These are phyloP conservation scores for Temnothorax unifasciatus DNA, from an alignment of 2,888 invertebrate genomes.

Conservation along the genomic window DNA sequence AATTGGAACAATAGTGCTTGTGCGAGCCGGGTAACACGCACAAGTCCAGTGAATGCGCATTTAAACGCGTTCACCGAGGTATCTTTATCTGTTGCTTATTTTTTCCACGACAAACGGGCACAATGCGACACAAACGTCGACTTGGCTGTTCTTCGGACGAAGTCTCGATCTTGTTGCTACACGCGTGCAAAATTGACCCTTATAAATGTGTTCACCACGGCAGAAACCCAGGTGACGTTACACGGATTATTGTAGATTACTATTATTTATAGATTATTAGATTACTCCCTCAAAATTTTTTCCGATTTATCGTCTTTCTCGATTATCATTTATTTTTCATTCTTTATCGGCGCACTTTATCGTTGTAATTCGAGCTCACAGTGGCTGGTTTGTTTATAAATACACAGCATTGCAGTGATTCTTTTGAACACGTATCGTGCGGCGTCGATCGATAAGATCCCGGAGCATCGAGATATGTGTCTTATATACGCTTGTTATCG, in stretches of 20 bases:
- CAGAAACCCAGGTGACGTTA: neutral
- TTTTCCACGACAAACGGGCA: neutral
- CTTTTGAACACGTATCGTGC: slow-evolving; percentile 4
- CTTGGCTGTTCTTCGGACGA: neutral
- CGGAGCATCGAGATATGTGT: neutral
- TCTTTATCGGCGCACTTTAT: slow-evolving; percentile 20
- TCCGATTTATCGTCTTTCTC: neutral
- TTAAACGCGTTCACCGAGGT: neutral
- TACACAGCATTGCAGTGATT: slow-evolving; percentile 7
- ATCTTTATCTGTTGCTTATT: slow-evolving; percentile 29
- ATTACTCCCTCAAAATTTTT: neutral
- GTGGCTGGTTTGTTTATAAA: slow-evolving; percentile 34
- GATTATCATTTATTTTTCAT: slow-evolving; percentile 17
- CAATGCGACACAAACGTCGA: neutral
- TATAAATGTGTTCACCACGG: neutral
- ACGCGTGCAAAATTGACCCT: neutral
- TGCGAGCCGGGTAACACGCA: neutral
- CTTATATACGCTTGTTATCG: slow-evolving; percentile 13
- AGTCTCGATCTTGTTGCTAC: neutral
- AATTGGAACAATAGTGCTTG: slow-evolving; percentile 41
- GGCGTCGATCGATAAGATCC: slow-evolving; percentile 26
- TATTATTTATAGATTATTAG: neutral
- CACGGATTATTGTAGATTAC: neutral
- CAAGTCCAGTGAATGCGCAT: neutral
- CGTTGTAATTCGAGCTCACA: neutral